These are phyloP conservation scores for Platycheirus rosarum DNA, from an alignment of 2,888 invertebrate genomes.

Conservation along the genomic window DNA sequence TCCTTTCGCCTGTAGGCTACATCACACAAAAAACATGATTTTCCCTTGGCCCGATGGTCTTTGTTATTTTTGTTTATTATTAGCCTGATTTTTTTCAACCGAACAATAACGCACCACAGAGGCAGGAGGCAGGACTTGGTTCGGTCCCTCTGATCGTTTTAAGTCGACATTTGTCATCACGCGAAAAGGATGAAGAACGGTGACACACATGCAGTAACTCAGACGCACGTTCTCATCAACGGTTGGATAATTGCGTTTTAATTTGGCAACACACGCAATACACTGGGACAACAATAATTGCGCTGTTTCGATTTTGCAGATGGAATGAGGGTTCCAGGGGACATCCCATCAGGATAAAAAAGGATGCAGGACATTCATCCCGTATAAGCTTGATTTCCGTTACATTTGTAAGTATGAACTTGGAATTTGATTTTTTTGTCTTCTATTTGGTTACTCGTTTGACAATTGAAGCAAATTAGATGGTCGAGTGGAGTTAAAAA, in stretches of 20 bases:
- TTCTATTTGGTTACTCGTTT: slow-evolving; percentile 4
- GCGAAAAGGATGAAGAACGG: slow-evolving; percentile 5
- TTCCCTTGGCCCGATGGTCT: slow-evolving; percentile 39
- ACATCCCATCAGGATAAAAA: not conserved
- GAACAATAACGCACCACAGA: slow-evolving; percentile 50
- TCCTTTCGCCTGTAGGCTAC: slow-evolving; percentile 64
- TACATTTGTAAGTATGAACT: slow-evolving; percentile 49
- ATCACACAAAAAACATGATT: slow-evolving; percentile 37
- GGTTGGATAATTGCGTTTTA: slow-evolving; percentile 74
- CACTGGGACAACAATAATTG: slow-evolving; percentile 64
- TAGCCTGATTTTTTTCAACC: slow-evolving; percentile 68
- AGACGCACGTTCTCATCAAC: slow-evolving; percentile 66
- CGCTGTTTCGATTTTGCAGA: slow-evolving; percentile 28
- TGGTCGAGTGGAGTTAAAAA: slow-evolving; percentile 58
- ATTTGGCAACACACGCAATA: slow-evolving; percentile 68
- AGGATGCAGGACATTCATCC: slow-evolving; percentile 52
- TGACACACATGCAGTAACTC: slow-evolving; percentile 34
- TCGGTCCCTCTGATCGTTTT: slow-evolving; percentile 63
- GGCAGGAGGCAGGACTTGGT: slow-evolving; percentile 17
- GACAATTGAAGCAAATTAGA: slow-evolving; percentile 70
- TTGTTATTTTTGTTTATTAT: slow-evolving; percentile 71
- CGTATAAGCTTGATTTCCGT: slow-evolving; percentile 60
- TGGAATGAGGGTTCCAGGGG: not conserved
- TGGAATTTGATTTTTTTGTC: slow-evolving; percentile 22
- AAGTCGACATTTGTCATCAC: slow-evolving; percentile 66